Base-by-base conservation (phyloP, 2,888 invertebrate genomes). In the Xylota sylvarum region DNA sequence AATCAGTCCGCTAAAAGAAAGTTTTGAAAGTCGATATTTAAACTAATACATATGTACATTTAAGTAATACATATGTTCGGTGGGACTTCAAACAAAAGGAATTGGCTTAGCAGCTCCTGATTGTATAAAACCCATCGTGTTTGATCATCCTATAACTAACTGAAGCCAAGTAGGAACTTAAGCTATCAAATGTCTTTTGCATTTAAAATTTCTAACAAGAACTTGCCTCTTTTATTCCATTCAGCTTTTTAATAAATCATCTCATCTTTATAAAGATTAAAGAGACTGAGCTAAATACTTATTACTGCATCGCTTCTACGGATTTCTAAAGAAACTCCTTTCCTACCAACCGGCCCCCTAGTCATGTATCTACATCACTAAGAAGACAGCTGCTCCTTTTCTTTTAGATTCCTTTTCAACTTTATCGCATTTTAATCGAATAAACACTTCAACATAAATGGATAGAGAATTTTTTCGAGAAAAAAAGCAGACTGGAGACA, bases 381-480 rank as follows among this genome's bases (percentile, higher is more conserved):
- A 46, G 17, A 35, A 50, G 35, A 40, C 67, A 78, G 52, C 58
- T 85, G 70, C 48, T 79, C 48, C 30, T 65, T 60, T 76, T 70
- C 32, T 32, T 19, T 43, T 7, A 19, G 19, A 50, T 48, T 56
- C 46, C 52, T 50, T 46, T 40, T 37, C 35, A 4, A 14, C 48
- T 35, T 58, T 76, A 52, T 65, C 65, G 32, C 70, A 37, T 82
- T 82, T 78, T 82, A 86, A 82, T 82, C 82, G 69, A 86, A 86
- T 86, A 73, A 86, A 82, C 86, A 86, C 86, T 82, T 82, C 70
- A 81, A 27, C 62, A 46, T 70, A 72, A 70, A 80, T 32, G 46
- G 27, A 35, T 67, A 35, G 46, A 50, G 30, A n/a, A 37, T 48
- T 62, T 60, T 32, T 32, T 55, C 40, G 43, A 48, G 9, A 37